These are phyloP conservation scores for Heliconius sara DNA, from an alignment of 2,888 invertebrate genomes.

Conservation along the genomic window DNA sequence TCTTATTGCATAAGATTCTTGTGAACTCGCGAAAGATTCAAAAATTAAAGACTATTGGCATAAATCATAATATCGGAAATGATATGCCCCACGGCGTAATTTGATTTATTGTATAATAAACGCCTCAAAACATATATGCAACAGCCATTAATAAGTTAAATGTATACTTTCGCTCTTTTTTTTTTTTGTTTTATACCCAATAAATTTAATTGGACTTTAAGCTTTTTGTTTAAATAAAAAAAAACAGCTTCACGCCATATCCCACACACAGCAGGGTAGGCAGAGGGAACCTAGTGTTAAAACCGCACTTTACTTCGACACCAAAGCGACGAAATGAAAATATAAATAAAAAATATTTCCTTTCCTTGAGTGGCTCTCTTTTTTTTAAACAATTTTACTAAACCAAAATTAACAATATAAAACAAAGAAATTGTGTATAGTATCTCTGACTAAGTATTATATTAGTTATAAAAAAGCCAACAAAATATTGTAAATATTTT, in stretches of 20 bases:
- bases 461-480: too few relatives aligned
- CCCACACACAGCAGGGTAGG: not conserved
- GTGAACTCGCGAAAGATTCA: constrained; percentile 14
- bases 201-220: not conserved
- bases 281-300: not conserved
- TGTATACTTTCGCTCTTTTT: constrained; percentile 1
- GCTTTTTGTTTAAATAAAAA: not conserved
- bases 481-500: not conserved
- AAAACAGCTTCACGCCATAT: not conserved
- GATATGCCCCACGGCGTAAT: constrained; percentile 14
- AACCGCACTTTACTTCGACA: not conserved
- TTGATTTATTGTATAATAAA: constrained; percentile 27
- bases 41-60: constrained; percentile 21
- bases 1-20: constrained; percentile 7
- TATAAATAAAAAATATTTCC: too few relatives aligned
- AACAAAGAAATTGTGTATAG: too few relatives aligned
- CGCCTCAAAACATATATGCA: constrained; percentile 17
- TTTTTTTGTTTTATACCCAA: not conserved
- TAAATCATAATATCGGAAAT: constrained; percentile 30
- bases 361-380: too few relatives aligned
- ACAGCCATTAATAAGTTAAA: constrained; percentile 7
- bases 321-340: not conserved
- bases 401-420: too few relatives aligned
- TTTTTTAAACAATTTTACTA: too few relatives aligned
- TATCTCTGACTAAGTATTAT: too few relatives aligned